These are phyloP conservation scores for Aleiodes alternator DNA, from an alignment of 2,888 invertebrate genomes.

Conservation along the genomic window DNA sequence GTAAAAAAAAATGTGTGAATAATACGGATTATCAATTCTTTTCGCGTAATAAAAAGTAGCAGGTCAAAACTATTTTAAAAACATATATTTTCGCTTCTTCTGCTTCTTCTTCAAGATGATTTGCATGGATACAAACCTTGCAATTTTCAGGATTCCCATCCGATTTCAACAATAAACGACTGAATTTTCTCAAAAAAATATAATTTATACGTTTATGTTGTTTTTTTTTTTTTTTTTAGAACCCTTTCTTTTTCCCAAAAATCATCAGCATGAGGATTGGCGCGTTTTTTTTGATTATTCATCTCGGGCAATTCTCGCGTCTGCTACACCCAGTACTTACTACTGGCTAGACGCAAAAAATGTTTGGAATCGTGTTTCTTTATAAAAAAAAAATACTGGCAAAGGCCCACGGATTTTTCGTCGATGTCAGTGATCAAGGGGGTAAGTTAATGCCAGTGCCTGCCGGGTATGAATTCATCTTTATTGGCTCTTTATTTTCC, in stretches of 20 bases:
- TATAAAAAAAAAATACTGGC: constrained; percentile 64
- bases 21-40: too few relatives aligned
- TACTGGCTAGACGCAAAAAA: constrained; percentile 75
- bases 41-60: background rate
- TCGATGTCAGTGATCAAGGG: constrained; percentile 72
- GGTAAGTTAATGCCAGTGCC: constrained; percentile 72
- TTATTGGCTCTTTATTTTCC: constrained; percentile 28
- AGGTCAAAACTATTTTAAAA: background rate
- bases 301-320: constrained; percentile 31
- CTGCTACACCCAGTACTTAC: constrained; percentile 69
- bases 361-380: constrained; percentile 65
- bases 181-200: constrained; percentile 33
- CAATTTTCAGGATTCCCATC: background rate
- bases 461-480: constrained; percentile 53
- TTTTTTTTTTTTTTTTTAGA: constrained; percentile 11
- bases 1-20: too few relatives aligned
- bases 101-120: background rate
- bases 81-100: background rate
- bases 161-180: background rate
- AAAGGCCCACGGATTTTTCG: constrained; percentile 64
- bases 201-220: background rate
- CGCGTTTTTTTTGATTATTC: constrained; percentile 39
- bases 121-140: background rate
- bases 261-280: constrained; percentile 16
- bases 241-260: too few relatives aligned